Evolutionary conservation across 1,140 invertebrate genomes (phyloP).

Genomic region (Hyles euphorbiae): DNA sequence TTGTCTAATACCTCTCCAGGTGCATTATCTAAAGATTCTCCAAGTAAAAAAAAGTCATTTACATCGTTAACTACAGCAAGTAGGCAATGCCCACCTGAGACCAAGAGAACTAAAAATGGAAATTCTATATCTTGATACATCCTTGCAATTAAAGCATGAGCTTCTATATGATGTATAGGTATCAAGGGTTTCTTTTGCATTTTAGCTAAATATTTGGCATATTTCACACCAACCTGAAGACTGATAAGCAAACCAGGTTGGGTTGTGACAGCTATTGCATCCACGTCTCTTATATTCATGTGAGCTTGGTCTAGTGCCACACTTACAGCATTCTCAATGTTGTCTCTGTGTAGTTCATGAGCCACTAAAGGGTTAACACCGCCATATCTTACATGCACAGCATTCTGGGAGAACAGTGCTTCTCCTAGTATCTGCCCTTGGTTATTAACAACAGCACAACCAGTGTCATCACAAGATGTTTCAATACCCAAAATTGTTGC

Average conservation of each 20-base stretch:
- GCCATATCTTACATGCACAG: constrained; percentile 87
- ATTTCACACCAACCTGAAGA: constrained; percentile 87
- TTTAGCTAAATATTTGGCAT: constrained; percentile 87
- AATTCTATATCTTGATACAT: constrained; percentile 83
- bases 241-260: constrained; percentile 91
- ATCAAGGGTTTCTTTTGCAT: constrained; percentile 89
- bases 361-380: constrained; percentile 94
- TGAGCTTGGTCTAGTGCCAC: constrained; percentile 81
- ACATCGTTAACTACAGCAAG: constrained; percentile 86
- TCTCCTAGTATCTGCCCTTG: constrained; percentile 86
- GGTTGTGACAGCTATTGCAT: constrained; percentile 94
- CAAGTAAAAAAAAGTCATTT: constrained; percentile 87
- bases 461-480: constrained; percentile 99
- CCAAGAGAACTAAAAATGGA: constrained; percentile 92
- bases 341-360: constrained; percentile 84
- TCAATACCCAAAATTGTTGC: constrained; percentile 88
- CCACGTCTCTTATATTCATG: constrained; percentile 83
- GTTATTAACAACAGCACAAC: constrained; percentile 88
- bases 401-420: constrained; percentile 84
- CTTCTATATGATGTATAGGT: constrained; percentile 99
- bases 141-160: constrained; percentile 93
- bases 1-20: constrained; percentile 96
- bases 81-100: constrained; percentile 95
- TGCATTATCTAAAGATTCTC: constrained; percentile 87
- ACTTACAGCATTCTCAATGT: constrained; percentile 86